Base-by-base conservation (phyloP, 2,797 vertebrate genomes). In the Allobates femoralis region DNA sequence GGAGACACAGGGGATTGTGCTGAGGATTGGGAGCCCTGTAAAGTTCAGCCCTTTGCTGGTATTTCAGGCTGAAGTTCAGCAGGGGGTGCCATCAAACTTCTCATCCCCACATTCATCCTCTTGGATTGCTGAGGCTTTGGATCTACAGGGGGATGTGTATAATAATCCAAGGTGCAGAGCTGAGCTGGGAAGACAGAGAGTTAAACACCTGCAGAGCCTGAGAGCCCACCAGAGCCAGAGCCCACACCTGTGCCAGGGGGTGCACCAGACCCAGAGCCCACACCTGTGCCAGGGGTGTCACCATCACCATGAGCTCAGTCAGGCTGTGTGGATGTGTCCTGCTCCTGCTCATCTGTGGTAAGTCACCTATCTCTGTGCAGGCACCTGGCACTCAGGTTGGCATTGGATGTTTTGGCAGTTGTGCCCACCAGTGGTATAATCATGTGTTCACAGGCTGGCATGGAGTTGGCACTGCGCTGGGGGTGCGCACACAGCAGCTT, bases 261-360 rank as follows among this genome's bases (percentile, higher is more conserved):
- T 46, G 16, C n/a, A 16, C 23, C 5, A 21, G 23, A 32, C 23
- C 15, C 37, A 41, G 41, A 34, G 19, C 28, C 53, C 19, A 16
- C 53, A 14, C 19, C 62, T 51, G 50, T 32, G 50, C 86, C 74
- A 51, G 7, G 85, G 85, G 85, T 1, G 10, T 50, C n/a, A 1
- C n/a, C 55, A 23, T 66, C 81, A 84, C 81, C 81, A 87, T 87
- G 86, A 80, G 55, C 41, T 69, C 86, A 5, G 11, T 71, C 81
- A 74, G 86, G 81, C 34, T 87, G 53, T 74, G 34, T 21, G 81
- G 81, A 23, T 87, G 81, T 32, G 76, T 83, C 80, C 76, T 87
- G 64, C 86, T 87, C 21, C 82, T 87, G 28, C 81, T 87, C 75
- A 66, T 87, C 75, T 87, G 55, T 37, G 86, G 86, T 87, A 75